Percentiles rank a stretch among this genome's conserved stretches.
Evolutionary conservation across 2,797 vertebrate species (phyloP).

Genomic region (Zenarchopterus dispar): DNA sequence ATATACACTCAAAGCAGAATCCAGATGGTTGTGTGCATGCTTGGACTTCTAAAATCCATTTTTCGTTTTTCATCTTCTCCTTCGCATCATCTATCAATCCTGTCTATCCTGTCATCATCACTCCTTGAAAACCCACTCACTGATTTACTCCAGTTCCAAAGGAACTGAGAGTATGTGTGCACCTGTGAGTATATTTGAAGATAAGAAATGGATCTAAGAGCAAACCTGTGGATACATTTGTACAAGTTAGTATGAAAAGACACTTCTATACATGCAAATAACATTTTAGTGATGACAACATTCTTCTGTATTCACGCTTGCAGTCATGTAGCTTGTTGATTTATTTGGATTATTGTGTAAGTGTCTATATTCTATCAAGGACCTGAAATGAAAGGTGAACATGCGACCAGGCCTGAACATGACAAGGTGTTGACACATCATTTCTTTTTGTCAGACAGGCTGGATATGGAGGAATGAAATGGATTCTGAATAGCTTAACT

Average conservation of each 20-base stretch:
- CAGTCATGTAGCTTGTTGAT: not conserved
- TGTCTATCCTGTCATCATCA: constrained; percentile 70
- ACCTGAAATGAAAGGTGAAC: constrained; percentile 29
- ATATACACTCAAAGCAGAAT: constrained; percentile 8
- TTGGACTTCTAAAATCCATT: constrained; percentile 66
- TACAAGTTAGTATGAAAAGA: constrained; percentile 3
- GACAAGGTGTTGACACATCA: constrained; percentile 35
- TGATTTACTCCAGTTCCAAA: constrained; percentile 55
- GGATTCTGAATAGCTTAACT: constrained; percentile 15
- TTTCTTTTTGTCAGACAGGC: constrained; percentile 19
- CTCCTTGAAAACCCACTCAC: constrained; percentile 62
- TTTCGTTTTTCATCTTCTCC: constrained; percentile 67
- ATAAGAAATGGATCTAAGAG: constrained; percentile 57
- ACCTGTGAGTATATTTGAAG: constrained; percentile 47
- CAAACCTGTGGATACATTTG: constrained; percentile 2
- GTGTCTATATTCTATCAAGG: constrained; percentile 11
- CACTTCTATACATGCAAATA: constrained; percentile 1
- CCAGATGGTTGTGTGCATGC: constrained; percentile 49
- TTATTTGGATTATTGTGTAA: not conserved
- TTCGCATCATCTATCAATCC: constrained; percentile 68
- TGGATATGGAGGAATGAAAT: constrained; percentile 20
- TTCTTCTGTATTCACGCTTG: constrained; percentile 5
- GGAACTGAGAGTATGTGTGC: constrained; percentile 41
- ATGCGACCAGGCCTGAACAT: not conserved
- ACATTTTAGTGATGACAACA: not conserved